These are phyloP conservation scores for Anhinga rufa DNA, from an alignment of 2,113 vertebrate genomes.

Conservation along the genomic window DNA sequence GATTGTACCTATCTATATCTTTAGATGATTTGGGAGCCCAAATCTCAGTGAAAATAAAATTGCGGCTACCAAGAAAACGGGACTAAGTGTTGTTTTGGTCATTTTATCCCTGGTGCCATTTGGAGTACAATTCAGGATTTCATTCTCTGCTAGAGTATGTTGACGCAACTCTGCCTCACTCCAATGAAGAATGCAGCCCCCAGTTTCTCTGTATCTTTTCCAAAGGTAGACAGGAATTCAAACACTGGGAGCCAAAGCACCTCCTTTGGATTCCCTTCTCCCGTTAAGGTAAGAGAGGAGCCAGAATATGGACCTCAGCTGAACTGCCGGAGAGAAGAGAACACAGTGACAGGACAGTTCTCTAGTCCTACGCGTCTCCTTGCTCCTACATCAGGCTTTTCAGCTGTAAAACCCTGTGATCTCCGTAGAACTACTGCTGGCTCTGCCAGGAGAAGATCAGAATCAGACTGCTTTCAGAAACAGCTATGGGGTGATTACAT, in stretches of 20 bases:
- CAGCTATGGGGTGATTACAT: neutral
- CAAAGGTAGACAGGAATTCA: neutral
- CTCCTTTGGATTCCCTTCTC: neutral
- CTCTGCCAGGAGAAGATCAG: constrained; percentile 17
- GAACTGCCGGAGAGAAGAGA: neutral
- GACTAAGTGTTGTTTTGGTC: neutral
- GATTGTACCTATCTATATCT: neutral
- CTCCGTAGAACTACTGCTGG: neutral
- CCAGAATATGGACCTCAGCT: neutral
- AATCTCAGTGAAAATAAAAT: neutral
- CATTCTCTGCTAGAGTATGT: neutral
- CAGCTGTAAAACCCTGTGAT: neutral
- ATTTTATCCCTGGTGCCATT: neutral
- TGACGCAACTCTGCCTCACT: neutral
- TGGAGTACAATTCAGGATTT: neutral
- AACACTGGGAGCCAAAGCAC: neutral
- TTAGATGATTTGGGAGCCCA: neutral
- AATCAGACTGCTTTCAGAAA: neutral
- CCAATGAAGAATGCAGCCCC: constrained; percentile 25
- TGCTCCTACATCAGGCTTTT: neutral
- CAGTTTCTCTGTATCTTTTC: neutral
- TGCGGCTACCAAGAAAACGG: neutral
- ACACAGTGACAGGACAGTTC: neutral
- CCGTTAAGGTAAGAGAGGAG: neutral
- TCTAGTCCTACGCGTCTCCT: neutral